Conservation (phyloP, 2,797 vertebrate genomes). For the Characodon lateralis region DNA sequence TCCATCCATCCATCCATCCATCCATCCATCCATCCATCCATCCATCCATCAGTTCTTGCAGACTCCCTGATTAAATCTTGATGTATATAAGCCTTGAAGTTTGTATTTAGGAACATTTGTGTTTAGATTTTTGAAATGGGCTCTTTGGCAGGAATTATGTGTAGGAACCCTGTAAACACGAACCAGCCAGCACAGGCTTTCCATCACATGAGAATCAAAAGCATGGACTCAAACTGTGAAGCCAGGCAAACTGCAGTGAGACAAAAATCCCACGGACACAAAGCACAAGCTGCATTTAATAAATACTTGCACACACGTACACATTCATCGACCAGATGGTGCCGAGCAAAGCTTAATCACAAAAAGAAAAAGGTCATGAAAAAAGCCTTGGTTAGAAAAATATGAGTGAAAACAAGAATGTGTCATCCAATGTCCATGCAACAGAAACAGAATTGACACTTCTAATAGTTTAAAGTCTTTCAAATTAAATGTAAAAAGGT, state of each 20-base stretch:
- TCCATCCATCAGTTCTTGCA: no score
- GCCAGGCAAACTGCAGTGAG: conserved; percentile 44
- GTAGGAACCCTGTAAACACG: conserved; percentile 16
- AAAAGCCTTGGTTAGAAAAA: conserved; percentile 15
- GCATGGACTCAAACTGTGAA: conserved; percentile 26
- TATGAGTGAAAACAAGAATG: conserved; percentile 26
- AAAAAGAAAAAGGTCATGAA: not conserved
- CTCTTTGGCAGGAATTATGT: not conserved
- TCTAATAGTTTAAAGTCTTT: conserved; percentile 17
- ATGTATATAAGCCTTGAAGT: no score
- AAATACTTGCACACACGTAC: conserved; percentile 31
- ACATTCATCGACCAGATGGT: conserved; percentile 35
- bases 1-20: no score
- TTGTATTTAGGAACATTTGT: not conserved
- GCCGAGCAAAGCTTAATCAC: conserved; percentile 31
- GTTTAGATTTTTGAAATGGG: no score
- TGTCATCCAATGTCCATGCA: conserved; percentile 64
- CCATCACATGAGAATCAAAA: conserved; percentile 34
- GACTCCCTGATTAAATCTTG: no score
- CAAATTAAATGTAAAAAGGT: conserved; percentile 11
- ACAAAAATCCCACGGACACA: conserved; percentile 46
- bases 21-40: no score
- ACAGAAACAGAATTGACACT: conserved; percentile 39
- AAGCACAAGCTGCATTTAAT: conserved; percentile 41
- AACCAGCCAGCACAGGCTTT: conserved; percentile 26